A percentile compares a stretch with the other conserved stretches of the same genome.
phyloP scores from a whole-genome alignment of 2,797 vertebrate species.

The Bryconaethiops microstoma region DNA sequence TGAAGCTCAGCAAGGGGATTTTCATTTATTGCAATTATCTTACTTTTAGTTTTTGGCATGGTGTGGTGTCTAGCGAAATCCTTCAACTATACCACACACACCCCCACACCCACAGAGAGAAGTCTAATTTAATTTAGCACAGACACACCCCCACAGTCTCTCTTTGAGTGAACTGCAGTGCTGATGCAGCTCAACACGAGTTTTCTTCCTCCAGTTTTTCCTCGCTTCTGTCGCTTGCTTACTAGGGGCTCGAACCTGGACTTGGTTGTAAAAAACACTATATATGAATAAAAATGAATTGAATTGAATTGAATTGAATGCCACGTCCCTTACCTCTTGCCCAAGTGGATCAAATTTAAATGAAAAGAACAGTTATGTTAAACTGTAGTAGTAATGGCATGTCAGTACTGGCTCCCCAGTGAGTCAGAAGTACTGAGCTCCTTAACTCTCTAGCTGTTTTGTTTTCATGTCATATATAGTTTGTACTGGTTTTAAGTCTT shows the following conservation, averaged over 20 bases:
- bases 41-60: constrained; percentile 21
- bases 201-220: too few species aligned
- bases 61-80: constrained; percentile 24
- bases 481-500: background rate
- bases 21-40: constrained; percentile 20
- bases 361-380: constrained; percentile 29
- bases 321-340: constrained; percentile 31
- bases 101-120: constrained; percentile 1
- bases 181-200: constrained; percentile 32
- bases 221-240: too few species aligned
- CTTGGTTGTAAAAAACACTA: too few species aligned
- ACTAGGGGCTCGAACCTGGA: too few species aligned
- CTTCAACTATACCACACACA: constrained; percentile 14
- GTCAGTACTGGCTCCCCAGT: background rate
- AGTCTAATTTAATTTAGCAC: constrained; percentile 48
- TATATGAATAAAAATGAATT: too few species aligned
- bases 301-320: too few species aligned
- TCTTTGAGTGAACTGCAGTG: constrained; percentile 23
- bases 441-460: background rate
- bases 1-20: background rate
- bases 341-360: constrained; percentile 36
- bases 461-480: background rate
- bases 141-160: constrained; percentile 15
- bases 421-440: background rate
- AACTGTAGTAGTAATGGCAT: constrained; percentile 17